Evolutionary conservation across 2,113 vertebrate species (phyloP).

Genomic region (Brachirus orientalis): DNA sequence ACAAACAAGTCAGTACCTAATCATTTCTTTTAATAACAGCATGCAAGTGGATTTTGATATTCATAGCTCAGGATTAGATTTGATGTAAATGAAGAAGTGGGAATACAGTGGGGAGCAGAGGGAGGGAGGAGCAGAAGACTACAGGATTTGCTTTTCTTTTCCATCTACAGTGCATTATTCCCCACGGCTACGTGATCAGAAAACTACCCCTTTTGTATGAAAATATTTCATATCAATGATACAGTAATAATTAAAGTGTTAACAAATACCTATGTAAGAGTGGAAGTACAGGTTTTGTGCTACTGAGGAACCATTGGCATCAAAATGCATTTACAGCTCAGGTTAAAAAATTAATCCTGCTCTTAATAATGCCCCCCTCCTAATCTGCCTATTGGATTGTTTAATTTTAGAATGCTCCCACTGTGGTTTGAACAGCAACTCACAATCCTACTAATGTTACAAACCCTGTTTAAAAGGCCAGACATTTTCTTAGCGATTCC

Average conservation of each 20-base stretch:
- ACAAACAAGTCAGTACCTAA: constrained; percentile 54
- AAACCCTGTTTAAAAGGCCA: too few species aligned
- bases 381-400: constrained; percentile 61
- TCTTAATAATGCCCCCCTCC: constrained; percentile 46
- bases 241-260: constrained; percentile 43
- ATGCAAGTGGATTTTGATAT: constrained; percentile 60
- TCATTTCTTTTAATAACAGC: constrained; percentile 65
- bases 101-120: constrained; percentile 31
- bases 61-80: constrained; percentile 69
- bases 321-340: constrained; percentile 68
- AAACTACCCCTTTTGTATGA: constrained; percentile 47
- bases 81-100: constrained; percentile 64
- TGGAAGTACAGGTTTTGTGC: constrained; percentile 16
- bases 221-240: constrained; percentile 34
- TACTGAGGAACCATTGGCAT: constrained; percentile 50
- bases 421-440: constrained; percentile 48
- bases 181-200: constrained; percentile 42
- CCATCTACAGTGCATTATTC: constrained; percentile 17
- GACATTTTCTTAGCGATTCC: too few species aligned
- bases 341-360: constrained; percentile 58
- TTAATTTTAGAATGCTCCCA: constrained; percentile 51
- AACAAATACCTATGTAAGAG: constrained; percentile 39
- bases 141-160: constrained; percentile 37
- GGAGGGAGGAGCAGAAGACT: constrained; percentile 41
- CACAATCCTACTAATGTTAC: constrained; percentile 51